Conservation (phyloP, 2,888 invertebrate genomes). For the Hydrotaea cyrtoneurina region DNA sequence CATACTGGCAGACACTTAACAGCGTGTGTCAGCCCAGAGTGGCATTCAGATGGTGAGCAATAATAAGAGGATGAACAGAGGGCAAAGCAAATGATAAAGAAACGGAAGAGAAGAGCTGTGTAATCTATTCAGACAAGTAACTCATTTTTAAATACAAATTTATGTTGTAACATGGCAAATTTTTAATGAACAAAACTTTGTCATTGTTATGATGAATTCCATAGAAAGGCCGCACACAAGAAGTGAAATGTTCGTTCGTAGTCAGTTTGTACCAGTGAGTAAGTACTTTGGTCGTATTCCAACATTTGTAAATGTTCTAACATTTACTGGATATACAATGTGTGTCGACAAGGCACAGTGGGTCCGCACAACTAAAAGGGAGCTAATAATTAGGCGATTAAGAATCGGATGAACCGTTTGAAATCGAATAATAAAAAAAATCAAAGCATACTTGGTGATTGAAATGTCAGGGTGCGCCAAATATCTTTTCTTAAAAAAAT, state of each 20-base stretch:
- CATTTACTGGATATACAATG: background rate
- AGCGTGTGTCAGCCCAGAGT: constrained; percentile 5
- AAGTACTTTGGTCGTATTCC: constrained; percentile 4
- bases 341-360: background rate
- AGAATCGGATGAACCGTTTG: too few species aligned
- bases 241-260: background rate
- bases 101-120: constrained; percentile 26
- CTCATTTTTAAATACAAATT: constrained; percentile 80
- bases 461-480: too few species aligned
- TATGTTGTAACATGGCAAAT: constrained; percentile 73
- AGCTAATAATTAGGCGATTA: too few species aligned
- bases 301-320: constrained; percentile 45
- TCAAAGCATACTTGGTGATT: too few species aligned
- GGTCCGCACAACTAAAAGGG: too few species aligned
- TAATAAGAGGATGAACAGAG: constrained; percentile 14
- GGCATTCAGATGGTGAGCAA: constrained; percentile 1
- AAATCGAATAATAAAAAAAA: too few species aligned
- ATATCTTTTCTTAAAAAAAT: too few species aligned
- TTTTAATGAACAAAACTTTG: constrained; percentile 69
- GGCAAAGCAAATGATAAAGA: constrained; percentile 17
- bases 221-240: constrained; percentile 8
- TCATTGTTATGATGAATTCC: constrained; percentile 67
- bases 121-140: constrained; percentile 66
- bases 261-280: background rate
- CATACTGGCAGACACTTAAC: constrained; percentile 44